A percentile compares a stretch with the other conserved stretches of the same genome.
These are phyloP conservation scores for Trachelus troglodyta DNA, from an alignment of 2,888 invertebrate genomes.

Conservation along the genomic window DNA sequence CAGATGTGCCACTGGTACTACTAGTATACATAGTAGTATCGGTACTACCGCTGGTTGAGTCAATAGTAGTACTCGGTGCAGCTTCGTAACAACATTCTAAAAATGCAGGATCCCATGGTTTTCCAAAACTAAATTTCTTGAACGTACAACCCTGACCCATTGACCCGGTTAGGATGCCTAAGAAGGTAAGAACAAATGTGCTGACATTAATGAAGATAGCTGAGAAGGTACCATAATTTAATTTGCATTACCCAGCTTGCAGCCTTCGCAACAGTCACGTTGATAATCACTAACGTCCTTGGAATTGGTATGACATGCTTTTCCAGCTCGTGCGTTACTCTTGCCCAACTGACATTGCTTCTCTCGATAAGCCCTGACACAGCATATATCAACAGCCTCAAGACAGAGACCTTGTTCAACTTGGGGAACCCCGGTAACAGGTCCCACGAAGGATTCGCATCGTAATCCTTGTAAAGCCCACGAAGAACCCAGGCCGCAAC, in stretches of 20 bases:
- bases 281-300: constrained; percentile 51
- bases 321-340: constrained; percentile 66
- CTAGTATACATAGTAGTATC: constrained; percentile 15
- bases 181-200: neutral
- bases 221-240: neutral
- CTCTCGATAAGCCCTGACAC: constrained; percentile 67
- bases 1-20: constrained; percentile 14
- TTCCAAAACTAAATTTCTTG: constrained; percentile 69
- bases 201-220: neutral
- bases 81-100: constrained; percentile 72
- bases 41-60: constrained; percentile 11
- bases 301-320: constrained; percentile 52
- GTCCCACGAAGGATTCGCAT: constrained; percentile 68
- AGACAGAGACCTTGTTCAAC: constrained; percentile 73
- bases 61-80: constrained; percentile 39
- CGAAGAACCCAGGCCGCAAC: constrained; percentile 69
- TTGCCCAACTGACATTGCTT: constrained; percentile 69
- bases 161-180: constrained; percentile 72
- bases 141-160: constrained; percentile 71
- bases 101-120: constrained; percentile 73
- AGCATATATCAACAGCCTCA: constrained; percentile 75
- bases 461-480: constrained; percentile 67
- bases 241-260: constrained; percentile 53
- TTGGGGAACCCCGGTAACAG: constrained; percentile 69
- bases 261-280: constrained; percentile 61